Evolutionary conservation across 2,888 invertebrate species (phyloP), one percentile per base, ranked within the genome.

Genomic region (Pterostichus madidus): DNA sequence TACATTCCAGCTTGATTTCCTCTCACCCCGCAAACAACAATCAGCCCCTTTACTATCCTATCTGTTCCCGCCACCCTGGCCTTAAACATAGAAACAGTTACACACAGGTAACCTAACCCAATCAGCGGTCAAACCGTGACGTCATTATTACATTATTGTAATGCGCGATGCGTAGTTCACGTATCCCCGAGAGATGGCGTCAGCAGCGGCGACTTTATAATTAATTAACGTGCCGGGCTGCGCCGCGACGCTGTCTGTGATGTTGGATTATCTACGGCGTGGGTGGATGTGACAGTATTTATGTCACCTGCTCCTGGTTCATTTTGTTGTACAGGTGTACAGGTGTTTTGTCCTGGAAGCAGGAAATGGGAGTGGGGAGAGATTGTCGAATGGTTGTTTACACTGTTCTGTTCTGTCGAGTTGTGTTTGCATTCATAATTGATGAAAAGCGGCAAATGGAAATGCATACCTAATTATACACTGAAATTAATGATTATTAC

Each of bases 111-210:
- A 71, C 39, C 17, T 71, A 77, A 77, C 59, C 59, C 59, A 77
- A 77, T 77, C 77, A 77, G 77, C 52, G 77, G 77, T 59, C 77
- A 77, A 77, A 77, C 59, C 44, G 15, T 35, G 56, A 77, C 59
- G 77, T 77, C 77, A 77, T 77, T 77, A 77, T 56, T 77, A 35
- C 77, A 77, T 77, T 77, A 77, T 39, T 53, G 59, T 17, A 73
- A 77, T 77, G 39, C 59, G 56, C 24, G 13, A 17, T 15, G 32
- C 59, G 44, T 77, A 44, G 77, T 59, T 56, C 44, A 15, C 59
- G 35, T 11, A 15, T 77, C 77, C 77, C n/a, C 15, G 56, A 59
- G 77, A 39, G 31, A n/a, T 15, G 31, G 15, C 53, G 59, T 10
- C 10, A 24, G 59, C 8, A 56, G 11, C 35, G 39, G 49, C 53